Evolutionary conservation across 2,113 vertebrate genomes (phyloP).

Genomic region (Thamnophis sirtalis): DNA sequence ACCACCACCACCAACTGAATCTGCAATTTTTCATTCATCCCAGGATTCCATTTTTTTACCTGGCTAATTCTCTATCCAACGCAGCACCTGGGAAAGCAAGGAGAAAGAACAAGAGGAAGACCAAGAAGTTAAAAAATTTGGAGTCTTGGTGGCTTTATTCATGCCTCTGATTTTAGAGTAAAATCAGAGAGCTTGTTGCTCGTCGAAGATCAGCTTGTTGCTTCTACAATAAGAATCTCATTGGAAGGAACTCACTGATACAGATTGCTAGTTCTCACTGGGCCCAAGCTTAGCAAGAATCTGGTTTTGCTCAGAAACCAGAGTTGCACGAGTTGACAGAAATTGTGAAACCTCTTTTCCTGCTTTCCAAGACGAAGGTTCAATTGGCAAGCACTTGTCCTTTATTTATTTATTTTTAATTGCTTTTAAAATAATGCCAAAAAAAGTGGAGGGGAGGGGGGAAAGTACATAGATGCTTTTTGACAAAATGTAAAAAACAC

Average conservation of each 20-base stretch:
- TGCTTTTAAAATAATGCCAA: neutral
- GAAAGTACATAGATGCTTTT: neutral
- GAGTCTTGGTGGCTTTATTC: neutral
- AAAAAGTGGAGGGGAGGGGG: no score
- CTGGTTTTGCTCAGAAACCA: neutral
- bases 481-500: neutral
- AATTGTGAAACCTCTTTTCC: neutral
- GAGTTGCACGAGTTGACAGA: neutral
- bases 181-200: neutral
- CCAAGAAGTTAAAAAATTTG: neutral
- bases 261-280: neutral
- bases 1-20: neutral
- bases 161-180: neutral
- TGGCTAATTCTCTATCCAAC: conserved; percentile 24
- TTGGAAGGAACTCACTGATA: neutral
- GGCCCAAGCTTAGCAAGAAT: neutral
- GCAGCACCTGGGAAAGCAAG: conserved; percentile 8
- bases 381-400: neutral
- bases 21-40: neutral
- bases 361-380: neutral
- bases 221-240: neutral
- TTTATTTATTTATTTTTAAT: neutral
- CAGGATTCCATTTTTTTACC: neutral
- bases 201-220: neutral
- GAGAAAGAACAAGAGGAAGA: neutral